Evolutionary conservation across 2,113 vertebrate genomes (phyloP).

Genomic region (Psephotus haematonotus): DNA sequence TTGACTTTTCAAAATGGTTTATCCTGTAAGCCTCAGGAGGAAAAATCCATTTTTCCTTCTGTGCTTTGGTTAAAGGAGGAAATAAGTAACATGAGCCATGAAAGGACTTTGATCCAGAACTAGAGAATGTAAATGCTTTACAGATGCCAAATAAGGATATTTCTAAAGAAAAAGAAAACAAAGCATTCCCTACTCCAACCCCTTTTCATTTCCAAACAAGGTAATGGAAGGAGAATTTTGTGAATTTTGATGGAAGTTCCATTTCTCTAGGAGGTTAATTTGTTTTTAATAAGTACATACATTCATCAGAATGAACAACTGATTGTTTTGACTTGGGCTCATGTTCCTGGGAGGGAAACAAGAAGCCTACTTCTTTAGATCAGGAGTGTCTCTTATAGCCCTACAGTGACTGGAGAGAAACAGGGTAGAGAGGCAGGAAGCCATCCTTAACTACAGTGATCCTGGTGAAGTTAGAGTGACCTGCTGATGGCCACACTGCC

Average conservation of each 20-base stretch:
- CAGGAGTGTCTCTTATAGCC: not conserved
- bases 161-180: conserved; percentile 60
- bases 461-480: not conserved
- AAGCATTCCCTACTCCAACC: conserved; percentile 1
- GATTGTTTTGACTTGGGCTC: not conserved
- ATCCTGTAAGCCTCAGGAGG: conserved; percentile 1
- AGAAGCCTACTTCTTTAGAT: not conserved
- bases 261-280: conserved; percentile 8
- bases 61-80: conserved; percentile 50
- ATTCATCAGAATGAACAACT: not conserved
- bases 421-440: not conserved
- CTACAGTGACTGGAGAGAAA: not conserved
- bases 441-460: not conserved
- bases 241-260: conserved; percentile 4
- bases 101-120: conserved; percentile 67
- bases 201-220: conserved; percentile 48
- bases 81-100: conserved; percentile 67
- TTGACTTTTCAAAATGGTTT: not conserved
- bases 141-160: conserved; percentile 71
- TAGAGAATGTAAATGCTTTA: conserved; percentile 69
- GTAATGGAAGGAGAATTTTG: conserved; percentile 16
- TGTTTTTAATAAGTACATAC: conserved; percentile 5
- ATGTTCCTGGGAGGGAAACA: not conserved
- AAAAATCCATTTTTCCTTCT: conserved; percentile 30
- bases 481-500: not conserved